These are phyloP conservation scores for Anableps anableps DNA, from an alignment of 2,797 vertebrate species.

Conservation along the genomic window DNA sequence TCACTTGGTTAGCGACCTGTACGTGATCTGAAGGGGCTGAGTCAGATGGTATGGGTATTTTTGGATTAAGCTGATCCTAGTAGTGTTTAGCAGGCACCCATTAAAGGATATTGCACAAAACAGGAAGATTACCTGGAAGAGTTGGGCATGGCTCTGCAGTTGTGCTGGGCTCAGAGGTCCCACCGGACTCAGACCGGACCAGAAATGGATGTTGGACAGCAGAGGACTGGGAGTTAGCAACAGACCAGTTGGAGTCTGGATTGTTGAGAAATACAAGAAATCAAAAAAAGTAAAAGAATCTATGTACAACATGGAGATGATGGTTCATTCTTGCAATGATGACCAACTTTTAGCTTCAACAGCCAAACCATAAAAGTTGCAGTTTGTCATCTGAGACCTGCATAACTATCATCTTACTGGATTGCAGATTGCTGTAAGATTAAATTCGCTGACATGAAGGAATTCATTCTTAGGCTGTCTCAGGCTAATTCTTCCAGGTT, in stretches of 20 bases:
- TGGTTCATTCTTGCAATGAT: neutral
- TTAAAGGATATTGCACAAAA: neutral
- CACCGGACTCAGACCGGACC: constrained; percentile 95
- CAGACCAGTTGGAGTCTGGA: constrained; percentile 92
- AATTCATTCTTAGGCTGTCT: neutral
- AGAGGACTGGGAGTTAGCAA: constrained; percentile 93
- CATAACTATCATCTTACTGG: neutral
- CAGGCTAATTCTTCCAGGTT: neutral
- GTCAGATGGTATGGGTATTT: neutral
- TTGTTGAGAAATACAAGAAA: constrained; percentile 38
- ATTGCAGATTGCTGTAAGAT: neutral
- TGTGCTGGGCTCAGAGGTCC: constrained; percentile 94
- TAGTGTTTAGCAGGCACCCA: neutral
- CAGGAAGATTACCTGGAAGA: constrained; percentile 89
- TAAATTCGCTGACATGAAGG: neutral
- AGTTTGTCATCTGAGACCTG: neutral
- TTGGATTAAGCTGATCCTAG: neutral
- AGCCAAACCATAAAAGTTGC: neutral
- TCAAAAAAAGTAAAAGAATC: constrained; percentile 34
- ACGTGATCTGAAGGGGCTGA: neutral
- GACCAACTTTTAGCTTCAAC: neutral
- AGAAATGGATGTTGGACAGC: constrained; percentile 95
- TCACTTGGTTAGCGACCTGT: neutral
- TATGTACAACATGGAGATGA: neutral
- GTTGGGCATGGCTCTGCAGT: constrained; percentile 90